Percentiles rank a stretch among this genome's conserved stretches.
These are phyloP conservation scores for Protonibea diacanthus DNA, from an alignment of 2,797 vertebrate species.

Conservation along the genomic window DNA sequence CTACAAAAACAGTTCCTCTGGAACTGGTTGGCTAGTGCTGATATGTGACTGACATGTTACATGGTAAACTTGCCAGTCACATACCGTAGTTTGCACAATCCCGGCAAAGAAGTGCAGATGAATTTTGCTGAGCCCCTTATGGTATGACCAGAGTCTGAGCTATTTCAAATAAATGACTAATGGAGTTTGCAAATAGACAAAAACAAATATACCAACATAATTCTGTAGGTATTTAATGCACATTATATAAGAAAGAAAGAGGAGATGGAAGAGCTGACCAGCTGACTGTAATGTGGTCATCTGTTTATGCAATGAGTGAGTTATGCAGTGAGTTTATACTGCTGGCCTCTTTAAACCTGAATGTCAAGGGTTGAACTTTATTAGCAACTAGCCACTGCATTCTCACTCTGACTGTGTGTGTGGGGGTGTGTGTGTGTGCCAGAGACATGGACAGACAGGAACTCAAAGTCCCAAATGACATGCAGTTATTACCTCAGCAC, in stretches of 20 bases:
- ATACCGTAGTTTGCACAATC: not conserved
- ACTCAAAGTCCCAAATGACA: no score
- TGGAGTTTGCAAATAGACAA: not conserved
- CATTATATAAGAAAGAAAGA: conserved; percentile 36
- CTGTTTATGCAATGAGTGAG: conserved; percentile 46
- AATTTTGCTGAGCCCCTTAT: not conserved
- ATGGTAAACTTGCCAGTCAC: no score
- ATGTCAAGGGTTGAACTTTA: conserved; percentile 64
- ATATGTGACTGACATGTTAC: no score
- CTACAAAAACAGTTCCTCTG: no score
- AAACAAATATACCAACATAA: conserved; percentile 12
- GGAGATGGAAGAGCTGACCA: conserved; percentile 42
- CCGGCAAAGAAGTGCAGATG: not conserved
- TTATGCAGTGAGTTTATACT: conserved; percentile 44
- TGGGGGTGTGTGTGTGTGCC: not conserved
- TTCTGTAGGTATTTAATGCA: conserved; percentile 2
- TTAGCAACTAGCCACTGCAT: conserved; percentile 13
- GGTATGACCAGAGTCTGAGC: not conserved
- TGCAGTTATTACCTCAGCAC: no score
- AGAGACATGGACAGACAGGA: not conserved
- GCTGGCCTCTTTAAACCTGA: conserved; percentile 30
- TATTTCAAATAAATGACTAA: not conserved
- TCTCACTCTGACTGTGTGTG: conserved; percentile 2
- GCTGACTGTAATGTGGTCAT: conserved; percentile 41
- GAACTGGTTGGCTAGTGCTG: no score